phyloP scores from a whole-genome alignment of 2,888 invertebrate genomes.

The Nemapogon koenigi region DNA sequence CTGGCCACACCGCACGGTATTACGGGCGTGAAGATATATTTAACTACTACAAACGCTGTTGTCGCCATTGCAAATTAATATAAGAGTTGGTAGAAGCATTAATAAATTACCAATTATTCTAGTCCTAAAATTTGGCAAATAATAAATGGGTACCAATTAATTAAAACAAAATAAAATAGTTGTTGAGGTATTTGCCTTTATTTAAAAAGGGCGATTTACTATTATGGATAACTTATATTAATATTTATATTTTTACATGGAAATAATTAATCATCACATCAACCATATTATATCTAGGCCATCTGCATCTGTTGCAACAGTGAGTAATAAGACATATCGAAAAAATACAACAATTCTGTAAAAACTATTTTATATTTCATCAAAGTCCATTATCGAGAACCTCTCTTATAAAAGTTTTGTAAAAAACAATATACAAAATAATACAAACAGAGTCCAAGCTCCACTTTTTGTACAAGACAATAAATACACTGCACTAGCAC shows the following conservation, averaged over 20 bases:
- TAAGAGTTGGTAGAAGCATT: no score
- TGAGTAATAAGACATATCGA: constrained; percentile 49
- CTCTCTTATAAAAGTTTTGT: constrained; percentile 46
- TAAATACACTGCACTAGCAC: constrained; percentile 47
- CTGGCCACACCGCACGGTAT: no score
- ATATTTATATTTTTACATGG: constrained; percentile 65
- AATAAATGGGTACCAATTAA: no score
- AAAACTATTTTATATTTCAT: constrained; percentile 42
- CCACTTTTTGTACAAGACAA: constrained; percentile 17
- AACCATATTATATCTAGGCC: constrained; percentile 35
- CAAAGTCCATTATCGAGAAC: constrained; percentile 26
- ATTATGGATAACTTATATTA: constrained; percentile 55
- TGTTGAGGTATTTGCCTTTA: constrained; percentile 62
- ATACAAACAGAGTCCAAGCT: constrained; percentile 63
- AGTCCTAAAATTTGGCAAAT: no score
- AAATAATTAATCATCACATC: constrained; percentile 63
- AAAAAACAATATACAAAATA: constrained; percentile 66
- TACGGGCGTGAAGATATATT: no score
- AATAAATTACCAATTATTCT: no score
- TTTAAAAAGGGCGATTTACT: constrained; percentile 62
- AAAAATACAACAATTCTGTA: constrained; percentile 60
- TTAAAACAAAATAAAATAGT: constrained; percentile 45
- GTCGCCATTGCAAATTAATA: no score
- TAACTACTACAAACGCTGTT: no score
- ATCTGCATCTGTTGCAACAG: constrained; percentile 22